A percentile compares a stretch with the other conserved stretches of the same genome.
These are phyloP conservation scores for Amazona guildingii DNA, from an alignment of 2,113 vertebrate species.

Conservation along the genomic window DNA sequence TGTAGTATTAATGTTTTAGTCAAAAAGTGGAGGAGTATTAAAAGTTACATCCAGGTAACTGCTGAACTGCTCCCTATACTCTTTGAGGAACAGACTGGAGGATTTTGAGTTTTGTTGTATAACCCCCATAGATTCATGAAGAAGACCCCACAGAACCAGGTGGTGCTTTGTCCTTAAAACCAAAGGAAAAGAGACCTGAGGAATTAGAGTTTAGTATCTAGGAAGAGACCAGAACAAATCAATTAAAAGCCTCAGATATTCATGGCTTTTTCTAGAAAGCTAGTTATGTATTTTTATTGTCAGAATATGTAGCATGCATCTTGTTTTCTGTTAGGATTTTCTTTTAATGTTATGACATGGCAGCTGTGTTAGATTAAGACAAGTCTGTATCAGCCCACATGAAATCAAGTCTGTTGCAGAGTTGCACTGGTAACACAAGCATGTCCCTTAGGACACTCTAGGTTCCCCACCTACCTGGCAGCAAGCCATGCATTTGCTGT, in stretches of 20 bases:
- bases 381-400: neutral
- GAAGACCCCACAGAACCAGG: neutral
- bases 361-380: neutral
- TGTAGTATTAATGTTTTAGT: neutral
- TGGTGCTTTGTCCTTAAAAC: neutral
- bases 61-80: neutral
- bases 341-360: neutral
- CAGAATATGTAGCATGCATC: neutral
- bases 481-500: accelerated
- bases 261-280: neutral
- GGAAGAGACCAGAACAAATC: neutral
- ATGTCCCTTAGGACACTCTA: neutral
- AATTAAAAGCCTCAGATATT: neutral
- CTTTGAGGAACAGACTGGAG: neutral
- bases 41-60: neutral
- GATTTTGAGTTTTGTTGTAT: neutral
- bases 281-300: neutral
- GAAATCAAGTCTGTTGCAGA: neutral
- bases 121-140: neutral
- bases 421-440: neutral
- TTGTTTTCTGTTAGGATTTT: neutral
- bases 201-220: neutral
- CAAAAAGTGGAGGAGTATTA: neutral
- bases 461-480: neutral
- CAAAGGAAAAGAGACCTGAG: neutral